Base-by-base conservation (phyloP, 2,888 invertebrate species). In the Macrophya annulata region DNA sequence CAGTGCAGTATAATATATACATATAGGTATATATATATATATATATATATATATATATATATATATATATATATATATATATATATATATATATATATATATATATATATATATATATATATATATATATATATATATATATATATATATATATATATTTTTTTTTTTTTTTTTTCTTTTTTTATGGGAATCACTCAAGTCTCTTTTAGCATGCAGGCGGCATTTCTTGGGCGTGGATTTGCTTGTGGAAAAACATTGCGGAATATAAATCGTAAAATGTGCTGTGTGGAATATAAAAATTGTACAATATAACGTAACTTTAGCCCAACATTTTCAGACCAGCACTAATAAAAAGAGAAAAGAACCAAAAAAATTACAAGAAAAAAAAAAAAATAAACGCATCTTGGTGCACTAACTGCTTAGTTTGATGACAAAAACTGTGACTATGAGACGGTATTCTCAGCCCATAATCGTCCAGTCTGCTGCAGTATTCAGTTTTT, bases 141-240 rank as follows among this genome's bases (percentile, higher is more conserved):
- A n/a, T n/a, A n/a, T n/a, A n/a, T n/a, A n/a, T n/a, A n/a, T n/a
- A n/a, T 40, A n/a, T 17, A 71, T 40, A n/a, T 40, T 5, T n/a
- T 43, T 10, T 40, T 71, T 17, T 37, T 43, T 21, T 37, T 45
- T 74, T n/a, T 21, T 40, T n/a, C 21, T 4, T n/a, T 74, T 45
- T 17, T 43, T 62, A 43, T 62, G 79, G 25, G 79, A 62, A 81
- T 81, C 51, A 43, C 40, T 62, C 40, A 17, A 62, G 62, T 21
- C 62, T 40, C 21, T 81, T 59, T 81, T n/a, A n/a, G 81, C 62
- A 81, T 62, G 59, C 81, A 81, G 81, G 21, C 12, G 12, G n/a
- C 12, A 62, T 81, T 37, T 43, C 40, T 59, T 12, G 43, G 40
- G 59, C 40, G 43, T 81, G 40, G n/a, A 62, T 81, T 55, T 55